These are phyloP conservation scores for Drosophila ercepeae DNA, from an alignment of 1,140 invertebrate genomes.

Conservation along the genomic window DNA sequence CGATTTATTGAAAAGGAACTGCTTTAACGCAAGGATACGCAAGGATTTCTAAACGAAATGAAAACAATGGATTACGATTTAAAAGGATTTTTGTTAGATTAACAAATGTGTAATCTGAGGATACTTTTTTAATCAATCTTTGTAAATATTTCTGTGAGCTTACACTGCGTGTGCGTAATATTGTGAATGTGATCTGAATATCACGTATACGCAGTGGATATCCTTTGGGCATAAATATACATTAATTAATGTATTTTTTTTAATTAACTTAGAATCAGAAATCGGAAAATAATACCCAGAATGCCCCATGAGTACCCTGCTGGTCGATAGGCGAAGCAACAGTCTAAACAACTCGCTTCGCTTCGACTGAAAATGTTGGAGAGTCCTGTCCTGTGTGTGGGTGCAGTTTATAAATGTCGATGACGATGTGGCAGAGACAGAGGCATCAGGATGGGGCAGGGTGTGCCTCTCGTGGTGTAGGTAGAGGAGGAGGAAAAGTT, in stretches of 20 bases:
- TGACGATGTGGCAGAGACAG: constrained; percentile 39
- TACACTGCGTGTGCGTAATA: not conserved
- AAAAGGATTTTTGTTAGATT: not conserved
- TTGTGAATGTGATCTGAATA: not conserved
- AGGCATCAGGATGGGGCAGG: not conserved
- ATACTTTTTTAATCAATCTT: too few relatives aligned
- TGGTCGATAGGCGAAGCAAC: constrained; percentile 29
- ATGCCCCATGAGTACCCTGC: not conserved
- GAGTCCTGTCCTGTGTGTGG: constrained; percentile 69
- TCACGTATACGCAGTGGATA: too few relatives aligned
- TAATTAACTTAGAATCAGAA: too few relatives aligned
- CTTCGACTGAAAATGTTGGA: constrained; percentile 16
- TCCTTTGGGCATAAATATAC: too few relatives aligned
- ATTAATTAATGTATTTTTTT: too few relatives aligned
- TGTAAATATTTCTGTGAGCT: too few relatives aligned
- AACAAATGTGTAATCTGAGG: too few relatives aligned
- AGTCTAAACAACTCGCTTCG: constrained; percentile 40
- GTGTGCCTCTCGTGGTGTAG: not conserved
- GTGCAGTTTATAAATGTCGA: constrained; percentile 79
- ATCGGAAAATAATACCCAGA: too few relatives aligned
- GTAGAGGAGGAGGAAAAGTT: constrained; percentile 14
- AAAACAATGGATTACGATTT: constrained; percentile 1
- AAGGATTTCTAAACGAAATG: not conserved
- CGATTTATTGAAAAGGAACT: constrained; percentile 26
- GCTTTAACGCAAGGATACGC: not conserved